phyloP scores from a whole-genome alignment of 2,113 vertebrate genomes.

The Hyperopisus bebe region DNA sequence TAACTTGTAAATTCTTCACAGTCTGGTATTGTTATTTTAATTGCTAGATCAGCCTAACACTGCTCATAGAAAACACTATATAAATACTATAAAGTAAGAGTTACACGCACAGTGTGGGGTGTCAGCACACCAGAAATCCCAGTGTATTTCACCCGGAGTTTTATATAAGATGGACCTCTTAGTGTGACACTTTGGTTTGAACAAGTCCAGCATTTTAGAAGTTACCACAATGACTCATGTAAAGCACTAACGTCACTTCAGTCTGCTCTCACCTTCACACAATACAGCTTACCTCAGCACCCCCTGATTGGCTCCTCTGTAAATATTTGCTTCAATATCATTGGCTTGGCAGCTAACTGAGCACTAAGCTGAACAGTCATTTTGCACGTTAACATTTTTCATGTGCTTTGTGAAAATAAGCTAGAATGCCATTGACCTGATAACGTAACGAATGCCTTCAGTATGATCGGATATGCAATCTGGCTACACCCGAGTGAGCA shows the following conservation, averaged over 20 bases:
- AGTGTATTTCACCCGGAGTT: not conserved
- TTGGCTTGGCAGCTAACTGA: conserved; percentile 5
- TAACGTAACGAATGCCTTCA: conserved; percentile 17
- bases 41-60: not conserved
- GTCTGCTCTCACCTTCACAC: not conserved
- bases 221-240: not conserved
- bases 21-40: not conserved
- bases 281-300: conserved; percentile 13
- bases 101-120: not conserved
- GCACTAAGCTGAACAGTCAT: not conserved
- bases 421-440: not conserved
- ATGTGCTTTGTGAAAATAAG: not conserved
- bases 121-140: not conserved
- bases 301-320: not conserved
- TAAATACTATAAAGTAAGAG: not conserved
- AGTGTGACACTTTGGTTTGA: not conserved
- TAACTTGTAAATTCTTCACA: conserved; percentile 15
- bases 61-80: not conserved
- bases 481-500: conserved; percentile 1
- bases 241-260: not conserved
- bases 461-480: not conserved
- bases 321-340: not conserved
- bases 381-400: not conserved
- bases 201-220: not conserved
- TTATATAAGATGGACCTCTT: not conserved